Evolutionary conservation across 2,888 invertebrate species (phyloP), one percentile per base, ranked within the genome.

Genomic region (Geophilus truncorum): DNA sequence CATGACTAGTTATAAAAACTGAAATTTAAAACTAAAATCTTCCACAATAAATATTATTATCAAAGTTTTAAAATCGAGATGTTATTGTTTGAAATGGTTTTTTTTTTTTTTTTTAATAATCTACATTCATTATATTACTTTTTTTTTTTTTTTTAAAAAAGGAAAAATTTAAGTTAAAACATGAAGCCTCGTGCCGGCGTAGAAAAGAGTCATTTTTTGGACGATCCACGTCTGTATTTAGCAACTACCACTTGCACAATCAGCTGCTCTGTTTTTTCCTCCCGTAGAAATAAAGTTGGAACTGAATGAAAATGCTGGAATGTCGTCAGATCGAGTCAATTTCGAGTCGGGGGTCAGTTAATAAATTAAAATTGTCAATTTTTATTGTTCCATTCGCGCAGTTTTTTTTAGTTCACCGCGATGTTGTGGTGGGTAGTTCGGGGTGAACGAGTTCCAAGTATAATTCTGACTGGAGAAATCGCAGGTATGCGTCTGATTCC

Each of bases 401-500:
- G 7, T 21, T 51, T 51, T 40, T 12, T 18, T 4, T 28, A 28
- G n/a, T 79, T 79, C 79, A 79, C 70, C 79, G 45, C 7, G 80
- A 80, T 5, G 80, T 32, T 28, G 40, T 70, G 18, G 28, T 70
- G 12, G 80, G 83, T 83, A 81, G 84, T 81, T 86, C 85, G 12
- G 86, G 86, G 81, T 85, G 85, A 34, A 86, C 83, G 30, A 88
- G 86, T 82, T 88, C 87, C 82, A 86, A 85, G 83, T 89, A 90
- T 18, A 89, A 84, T 75, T 89, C 88, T 12, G 89, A 89, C 83
- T 88, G 88, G 21, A 90, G 86, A 84, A 90, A 90, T 76, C 90
- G 85, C 51, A 88, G 86, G 84, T 90, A 90, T 15, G 89, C 88
- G 84, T 90, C 90, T 82, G 88, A 88, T 84, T 89, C 89, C 88